Base-by-base conservation (phyloP, 2,888 invertebrate genomes). In the Tipula confusa region DNA sequence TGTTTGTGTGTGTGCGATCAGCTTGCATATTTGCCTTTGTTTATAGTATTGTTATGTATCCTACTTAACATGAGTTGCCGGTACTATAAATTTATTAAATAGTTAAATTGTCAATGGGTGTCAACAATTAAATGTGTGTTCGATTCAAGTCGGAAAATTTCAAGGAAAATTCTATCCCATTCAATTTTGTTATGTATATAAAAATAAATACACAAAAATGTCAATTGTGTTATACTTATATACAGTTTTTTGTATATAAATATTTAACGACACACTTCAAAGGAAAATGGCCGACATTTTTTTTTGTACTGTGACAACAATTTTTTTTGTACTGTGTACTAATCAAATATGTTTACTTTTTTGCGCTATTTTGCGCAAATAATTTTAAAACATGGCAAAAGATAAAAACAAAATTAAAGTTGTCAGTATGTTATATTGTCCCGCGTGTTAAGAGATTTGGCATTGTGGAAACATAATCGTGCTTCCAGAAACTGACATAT, bases 271-370 rank as follows among this genome's bases (percentile, higher is more conserved):
- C 43, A 43, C 24, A 64, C 64, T 64, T 64, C 64, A 64, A 64
- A 64, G 64, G 64, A 64, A 64, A 64, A 64, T 64, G 64, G 64
- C 64, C 64, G 64, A 64, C 64, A 64, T 24, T 64, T 43, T 43
- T 43, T 43, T 64, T 9, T 64, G 18, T 1, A 33, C 33, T 24
- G 24, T 24, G 4, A n/a, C 18, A 24, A 64, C 24, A 24, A 11
- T 64, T 43, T 43, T 43, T 43, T 64, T 9, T 64, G 18, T 1
- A 33, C 33, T 24, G 24, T 24, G 4, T 43, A 64, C 24, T 64
- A 9, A 64, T 64, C 64, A 64, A 64, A 64, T 15, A 64, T 64
- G 9, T 64, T 64, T 64, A 64, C 64, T 64, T 64, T 18, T 64
- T 24, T 64, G 13, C 13, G 43, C 43, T 43, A 64, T 64, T 64